Conservation (phyloP, 2,888 invertebrate species). For the Gandaritis pyraliata region DNA sequence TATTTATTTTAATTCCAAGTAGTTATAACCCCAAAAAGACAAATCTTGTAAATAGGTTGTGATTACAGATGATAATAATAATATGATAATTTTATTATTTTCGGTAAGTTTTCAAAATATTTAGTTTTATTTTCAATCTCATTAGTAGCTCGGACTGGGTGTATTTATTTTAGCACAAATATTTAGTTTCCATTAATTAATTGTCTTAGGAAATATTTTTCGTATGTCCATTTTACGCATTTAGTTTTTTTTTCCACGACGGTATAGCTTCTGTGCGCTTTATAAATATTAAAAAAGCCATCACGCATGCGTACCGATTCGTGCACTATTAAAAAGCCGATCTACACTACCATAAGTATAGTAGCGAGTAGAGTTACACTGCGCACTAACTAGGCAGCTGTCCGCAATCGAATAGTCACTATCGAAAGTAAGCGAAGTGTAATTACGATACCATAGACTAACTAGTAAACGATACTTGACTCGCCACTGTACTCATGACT, state of each 20-base stretch:
- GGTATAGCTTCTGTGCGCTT: slow-evolving; percentile 72
- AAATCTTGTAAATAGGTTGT: slow-evolving; percentile 35
- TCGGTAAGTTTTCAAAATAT: slow-evolving; percentile 13
- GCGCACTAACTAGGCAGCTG: too few relatives aligned
- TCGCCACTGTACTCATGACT: too few relatives aligned
- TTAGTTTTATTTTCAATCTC: slow-evolving; percentile 30
- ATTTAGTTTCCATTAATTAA: slow-evolving; percentile 7
- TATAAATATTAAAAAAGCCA: slow-evolving; percentile 58
- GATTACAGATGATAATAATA: slow-evolving; percentile 24
- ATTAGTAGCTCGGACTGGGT: slow-evolving; percentile 18
- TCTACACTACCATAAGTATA: too few relatives aligned
- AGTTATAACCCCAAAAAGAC: slow-evolving; percentile 17
- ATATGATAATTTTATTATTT: slow-evolving; percentile 18
- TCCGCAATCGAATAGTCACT: too few relatives aligned
- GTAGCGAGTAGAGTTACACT: too few relatives aligned
- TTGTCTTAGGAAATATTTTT: slow-evolving; percentile 2
- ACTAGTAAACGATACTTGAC: too few relatives aligned
- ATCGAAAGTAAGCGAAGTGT: too few relatives aligned
- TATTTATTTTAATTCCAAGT: slow-evolving; percentile 3
- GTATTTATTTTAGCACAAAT: slow-evolving; percentile 27
- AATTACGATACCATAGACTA: too few relatives aligned
- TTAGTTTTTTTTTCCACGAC: slow-evolving; percentile 46
- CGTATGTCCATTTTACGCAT: slow-evolving; percentile 9
- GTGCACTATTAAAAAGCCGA: slow-evolving; percentile 27
- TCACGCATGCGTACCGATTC: slow-evolving; percentile 64